Evolutionary conservation across 2,888 invertebrate genomes (phyloP).

Genomic region (Isoperla grammatica): DNA sequence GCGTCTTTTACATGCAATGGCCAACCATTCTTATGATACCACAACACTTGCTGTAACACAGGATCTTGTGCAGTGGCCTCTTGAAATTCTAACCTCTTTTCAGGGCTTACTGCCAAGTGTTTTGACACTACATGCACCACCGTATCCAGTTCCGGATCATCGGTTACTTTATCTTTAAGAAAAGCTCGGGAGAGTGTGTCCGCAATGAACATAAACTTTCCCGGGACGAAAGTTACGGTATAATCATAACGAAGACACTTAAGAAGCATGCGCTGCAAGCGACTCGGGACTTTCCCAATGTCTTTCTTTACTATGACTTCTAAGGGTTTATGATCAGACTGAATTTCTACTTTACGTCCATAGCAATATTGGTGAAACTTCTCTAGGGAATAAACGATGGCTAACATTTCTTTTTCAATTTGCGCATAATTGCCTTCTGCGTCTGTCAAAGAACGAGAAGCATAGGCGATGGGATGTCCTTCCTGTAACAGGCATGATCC

Average conservation of each 20-base stretch:
- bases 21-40: slow-evolving; percentile 12
- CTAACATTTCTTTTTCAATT: slow-evolving; percentile 13
- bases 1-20: background rate
- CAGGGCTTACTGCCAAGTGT: slow-evolving; percentile 12
- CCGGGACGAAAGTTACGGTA: slow-evolving; percentile 5
- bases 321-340: slow-evolving; percentile 14
- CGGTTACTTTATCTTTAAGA: background rate
- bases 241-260: slow-evolving; percentile 7
- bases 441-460: background rate
- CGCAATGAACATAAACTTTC: slow-evolving; percentile 6
- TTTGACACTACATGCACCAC: slow-evolving; percentile 7
- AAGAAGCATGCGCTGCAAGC: slow-evolving; percentile 7
- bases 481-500: slow-evolving; percentile 7
- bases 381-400: slow-evolving; percentile 1
- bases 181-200: slow-evolving; percentile 11
- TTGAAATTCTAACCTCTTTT: too few relatives aligned
- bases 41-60: background rate
- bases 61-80: background rate
- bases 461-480: slow-evolving; percentile 2
- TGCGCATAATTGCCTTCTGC: slow-evolving; percentile 9
- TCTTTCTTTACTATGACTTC: slow-evolving; percentile 11
- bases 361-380: slow-evolving; percentile 13
- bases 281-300: background rate
- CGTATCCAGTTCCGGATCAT: slow-evolving; percentile 15
- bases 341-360: background rate